Conservation (phyloP, 1,140 invertebrate species). For the Heliothis subflexa region DNA sequence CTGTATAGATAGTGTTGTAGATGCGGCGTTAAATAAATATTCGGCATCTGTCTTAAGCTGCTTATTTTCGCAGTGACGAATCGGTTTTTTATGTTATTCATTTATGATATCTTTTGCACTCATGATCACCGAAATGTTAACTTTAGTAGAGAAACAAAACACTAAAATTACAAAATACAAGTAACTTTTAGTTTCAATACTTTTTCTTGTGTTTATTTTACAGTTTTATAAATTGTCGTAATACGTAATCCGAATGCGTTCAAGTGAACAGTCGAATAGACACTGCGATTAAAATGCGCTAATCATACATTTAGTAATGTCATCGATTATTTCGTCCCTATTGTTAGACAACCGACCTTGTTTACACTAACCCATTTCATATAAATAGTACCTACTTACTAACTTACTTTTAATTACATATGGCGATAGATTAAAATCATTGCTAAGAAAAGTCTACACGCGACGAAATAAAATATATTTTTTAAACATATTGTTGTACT, state of each 20-base stretch:
- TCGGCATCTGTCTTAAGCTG: slow-evolving; percentile 35
- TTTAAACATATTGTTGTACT: slow-evolving; percentile 39
- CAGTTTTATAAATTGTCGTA: background rate
- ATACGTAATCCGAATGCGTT: slow-evolving; percentile 18
- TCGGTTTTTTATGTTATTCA: background rate
- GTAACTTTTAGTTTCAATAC: background rate
- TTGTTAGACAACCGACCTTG: slow-evolving; percentile 40
- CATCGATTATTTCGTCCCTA: slow-evolving; percentile 39
- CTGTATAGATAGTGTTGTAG: slow-evolving; percentile 44
- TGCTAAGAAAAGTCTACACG: slow-evolving; percentile 40
- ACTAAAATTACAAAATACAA: too few species aligned
- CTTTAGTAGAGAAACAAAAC: background rate
- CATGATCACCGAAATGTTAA: background rate
- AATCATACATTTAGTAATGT: slow-evolving; percentile 27
- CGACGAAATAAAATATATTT: slow-evolving; percentile 41
- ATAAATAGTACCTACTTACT: slow-evolving; percentile 19
- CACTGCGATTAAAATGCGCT: slow-evolving; percentile 44
- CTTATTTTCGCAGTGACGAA: slow-evolving; percentile 14
- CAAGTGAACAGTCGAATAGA: slow-evolving; percentile 22
- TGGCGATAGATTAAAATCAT: slow-evolving; percentile 32
- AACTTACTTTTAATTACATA: slow-evolving; percentile 36
- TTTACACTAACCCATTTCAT: slow-evolving; percentile 39
- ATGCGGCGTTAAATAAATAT: slow-evolving; percentile 21
- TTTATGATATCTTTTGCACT: slow-evolving; percentile 2
- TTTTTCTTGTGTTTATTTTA: background rate